These are phyloP conservation scores for Leucoraja erinaceus DNA, from an alignment of 2,113 vertebrate species.

Conservation along the genomic window DNA sequence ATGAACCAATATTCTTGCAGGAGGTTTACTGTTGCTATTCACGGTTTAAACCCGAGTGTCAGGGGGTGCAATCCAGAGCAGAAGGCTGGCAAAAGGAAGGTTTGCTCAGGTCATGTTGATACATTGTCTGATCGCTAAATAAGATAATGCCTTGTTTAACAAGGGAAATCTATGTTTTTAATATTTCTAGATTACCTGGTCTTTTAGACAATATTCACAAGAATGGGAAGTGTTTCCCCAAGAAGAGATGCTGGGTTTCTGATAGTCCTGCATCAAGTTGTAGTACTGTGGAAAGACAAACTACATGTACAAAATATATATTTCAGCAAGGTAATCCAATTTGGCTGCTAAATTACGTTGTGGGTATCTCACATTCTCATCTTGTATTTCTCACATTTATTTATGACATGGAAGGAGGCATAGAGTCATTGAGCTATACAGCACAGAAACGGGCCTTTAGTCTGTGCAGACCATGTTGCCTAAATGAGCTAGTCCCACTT, in stretches of 20 bases:
- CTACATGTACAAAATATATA: background rate
- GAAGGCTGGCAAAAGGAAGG: too few relatives aligned
- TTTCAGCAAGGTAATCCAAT: background rate
- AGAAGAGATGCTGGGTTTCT: conserved; percentile 51
- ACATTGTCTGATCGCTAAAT: background rate
- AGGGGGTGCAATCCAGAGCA: too few relatives aligned
- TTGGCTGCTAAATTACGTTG: background rate
- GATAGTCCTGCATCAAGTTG: conserved; percentile 46
- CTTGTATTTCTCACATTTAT: too few relatives aligned
- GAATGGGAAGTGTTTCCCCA: conserved; percentile 45
- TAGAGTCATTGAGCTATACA: too few relatives aligned
- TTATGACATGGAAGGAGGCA: too few relatives aligned
- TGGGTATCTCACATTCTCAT: background rate
- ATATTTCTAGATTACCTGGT: conserved; percentile 52
- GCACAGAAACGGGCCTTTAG: too few relatives aligned
- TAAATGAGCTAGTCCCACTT: too few relatives aligned
- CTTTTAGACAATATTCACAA: conserved; percentile 44
- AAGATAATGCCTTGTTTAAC: background rate
- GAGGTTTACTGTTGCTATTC: too few relatives aligned
- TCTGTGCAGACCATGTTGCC: too few relatives aligned
- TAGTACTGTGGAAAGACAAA: conserved; percentile 43
- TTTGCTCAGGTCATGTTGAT: background rate
- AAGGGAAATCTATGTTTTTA: background rate
- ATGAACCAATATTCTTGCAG: too few relatives aligned
- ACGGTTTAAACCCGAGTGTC: too few relatives aligned